These are phyloP conservation scores for Acanthochromis polyacanthus DNA, from an alignment of 2,113 vertebrate species.

Conservation along the genomic window DNA sequence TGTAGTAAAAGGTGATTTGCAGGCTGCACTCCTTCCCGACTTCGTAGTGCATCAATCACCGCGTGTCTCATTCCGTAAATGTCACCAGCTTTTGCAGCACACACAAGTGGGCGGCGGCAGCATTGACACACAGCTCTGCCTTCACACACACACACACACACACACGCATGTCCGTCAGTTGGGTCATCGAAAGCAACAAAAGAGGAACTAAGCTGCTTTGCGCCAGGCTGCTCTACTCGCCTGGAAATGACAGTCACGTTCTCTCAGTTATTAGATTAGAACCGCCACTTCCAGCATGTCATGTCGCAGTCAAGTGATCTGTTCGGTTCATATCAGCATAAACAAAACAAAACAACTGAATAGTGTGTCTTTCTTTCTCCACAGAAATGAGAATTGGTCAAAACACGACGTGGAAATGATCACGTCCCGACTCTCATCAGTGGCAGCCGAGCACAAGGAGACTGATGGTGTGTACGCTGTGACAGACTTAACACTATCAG, in stretches of 20 bases:
- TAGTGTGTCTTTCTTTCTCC: background rate
- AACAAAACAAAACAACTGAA: constrained; percentile 16
- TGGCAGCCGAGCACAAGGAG: background rate
- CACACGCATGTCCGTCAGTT: background rate
- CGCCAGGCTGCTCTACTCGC: background rate
- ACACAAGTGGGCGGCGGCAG: background rate
- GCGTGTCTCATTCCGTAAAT: constrained; percentile 54
- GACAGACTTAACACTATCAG: constrained; percentile 8
- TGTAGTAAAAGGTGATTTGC: constrained; percentile 72
- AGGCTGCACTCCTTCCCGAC: constrained; percentile 9
- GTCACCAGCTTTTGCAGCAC: constrained; percentile 55
- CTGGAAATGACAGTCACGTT: constrained; percentile 9
- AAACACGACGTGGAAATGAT: no score
- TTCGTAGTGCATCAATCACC: constrained; percentile 63
- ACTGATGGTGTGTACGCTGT: constrained; percentile 5
- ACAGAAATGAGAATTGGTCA: background rate
- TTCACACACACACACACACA: background rate
- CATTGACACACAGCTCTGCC: background rate
- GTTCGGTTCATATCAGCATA: background rate
- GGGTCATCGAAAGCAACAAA: background rate
- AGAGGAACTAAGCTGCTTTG: constrained; percentile 25
- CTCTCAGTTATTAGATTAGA: constrained; percentile 1
- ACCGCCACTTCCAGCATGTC: background rate
- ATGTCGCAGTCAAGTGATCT: background rate
- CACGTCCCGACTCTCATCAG: background rate